These are phyloP conservation scores for Gymnocheta viridis DNA, from an alignment of 2,888 invertebrate genomes.

Conservation along the genomic window DNA sequence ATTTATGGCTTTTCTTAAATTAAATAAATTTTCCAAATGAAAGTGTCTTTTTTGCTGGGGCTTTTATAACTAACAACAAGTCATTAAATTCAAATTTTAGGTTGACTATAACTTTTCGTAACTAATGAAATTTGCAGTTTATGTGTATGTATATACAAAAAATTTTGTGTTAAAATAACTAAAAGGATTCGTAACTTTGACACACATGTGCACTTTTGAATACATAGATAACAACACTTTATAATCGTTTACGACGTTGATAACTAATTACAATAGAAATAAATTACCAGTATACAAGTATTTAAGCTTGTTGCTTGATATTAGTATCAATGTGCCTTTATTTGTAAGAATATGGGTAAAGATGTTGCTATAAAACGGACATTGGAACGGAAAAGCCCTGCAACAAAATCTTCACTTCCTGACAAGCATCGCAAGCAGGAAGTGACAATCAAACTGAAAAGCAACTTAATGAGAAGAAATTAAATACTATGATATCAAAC, in stretches of 20 bases:
- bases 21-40: conserved; percentile 58
- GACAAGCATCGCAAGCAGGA: background rate
- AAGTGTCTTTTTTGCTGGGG: conserved; percentile 22
- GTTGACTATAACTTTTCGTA: conserved; percentile 30
- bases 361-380: conserved; percentile 26
- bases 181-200: conserved; percentile 19
- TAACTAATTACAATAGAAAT: conserved; percentile 80
- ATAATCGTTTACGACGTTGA: conserved; percentile 79
- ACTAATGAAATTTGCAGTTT: background rate
- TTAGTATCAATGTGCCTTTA: background rate
- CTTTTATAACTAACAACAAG: conserved; percentile 34
- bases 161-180: background rate
- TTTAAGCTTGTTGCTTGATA: conserved; percentile 20
- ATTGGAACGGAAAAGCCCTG: conserved; percentile 54
- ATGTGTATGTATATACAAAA: conserved; percentile 8
- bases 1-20: conserved; percentile 42
- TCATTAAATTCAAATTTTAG: conserved; percentile 59
- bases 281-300: conserved; percentile 74
- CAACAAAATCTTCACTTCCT: conserved; percentile 45
- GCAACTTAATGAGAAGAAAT: background rate
- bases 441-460: background rate
- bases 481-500: background rate
- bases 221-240: conserved; percentile 55
- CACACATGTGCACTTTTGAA: background rate
- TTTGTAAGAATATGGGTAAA: background rate